Conservation (phyloP, 1,140 invertebrate species). For the Panagrolaimus sp. region DNA sequence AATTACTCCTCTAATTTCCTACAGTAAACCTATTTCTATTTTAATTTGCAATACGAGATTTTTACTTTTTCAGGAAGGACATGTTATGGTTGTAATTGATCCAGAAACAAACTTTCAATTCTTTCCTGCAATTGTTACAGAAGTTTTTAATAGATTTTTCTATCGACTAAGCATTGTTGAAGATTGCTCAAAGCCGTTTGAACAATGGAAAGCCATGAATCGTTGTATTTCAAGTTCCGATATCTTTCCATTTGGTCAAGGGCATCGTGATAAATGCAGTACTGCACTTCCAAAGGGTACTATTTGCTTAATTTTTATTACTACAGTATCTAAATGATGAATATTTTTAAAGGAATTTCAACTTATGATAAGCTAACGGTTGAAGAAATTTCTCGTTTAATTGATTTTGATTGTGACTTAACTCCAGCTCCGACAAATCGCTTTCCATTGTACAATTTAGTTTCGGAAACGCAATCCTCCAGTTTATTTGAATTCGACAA, state of each 20-base stretch:
- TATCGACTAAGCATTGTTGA: neutral
- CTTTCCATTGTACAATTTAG: neutral
- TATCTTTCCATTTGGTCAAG: conserved; percentile 1
- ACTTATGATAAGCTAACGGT: conserved; percentile 3
- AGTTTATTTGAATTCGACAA: neutral
- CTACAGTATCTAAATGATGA: too few species aligned
- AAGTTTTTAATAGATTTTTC: neutral
- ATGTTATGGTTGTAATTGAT: neutral
- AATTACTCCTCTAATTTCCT: neutral
- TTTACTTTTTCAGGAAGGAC: neutral
- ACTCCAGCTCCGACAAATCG: neutral
- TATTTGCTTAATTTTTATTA: too few species aligned
- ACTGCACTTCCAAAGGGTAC: too few species aligned
- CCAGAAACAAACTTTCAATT: neutral
- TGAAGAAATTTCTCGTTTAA: neutral
- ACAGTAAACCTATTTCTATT: neutral
- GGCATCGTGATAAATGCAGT: neutral
- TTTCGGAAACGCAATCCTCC: neutral
- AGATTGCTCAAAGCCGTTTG: neutral
- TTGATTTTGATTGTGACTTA: neutral
- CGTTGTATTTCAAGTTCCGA: neutral
- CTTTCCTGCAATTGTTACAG: neutral
- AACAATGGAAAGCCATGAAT: neutral
- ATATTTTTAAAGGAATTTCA: neutral
- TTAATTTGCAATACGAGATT: neutral